phyloP scores from a whole-genome alignment of 2,888 invertebrate genomes.

The Drosophila rubida region DNA sequence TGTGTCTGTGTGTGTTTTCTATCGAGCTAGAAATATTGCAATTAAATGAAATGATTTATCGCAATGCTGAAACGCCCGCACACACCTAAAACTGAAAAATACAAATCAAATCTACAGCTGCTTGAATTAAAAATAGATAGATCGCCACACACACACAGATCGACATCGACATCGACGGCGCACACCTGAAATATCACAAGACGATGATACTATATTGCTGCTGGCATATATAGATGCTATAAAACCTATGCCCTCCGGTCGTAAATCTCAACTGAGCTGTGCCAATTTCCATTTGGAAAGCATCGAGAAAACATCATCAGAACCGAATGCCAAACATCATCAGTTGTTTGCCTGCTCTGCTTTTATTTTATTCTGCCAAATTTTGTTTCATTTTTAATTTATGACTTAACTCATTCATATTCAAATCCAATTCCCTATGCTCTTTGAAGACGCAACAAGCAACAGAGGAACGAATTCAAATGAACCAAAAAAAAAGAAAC shows the following conservation, averaged over 20 bases:
- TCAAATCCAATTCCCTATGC: constrained; percentile 45
- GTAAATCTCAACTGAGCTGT: constrained; percentile 58
- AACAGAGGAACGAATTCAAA: constrained; percentile 11
- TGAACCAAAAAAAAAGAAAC: constrained; percentile 45
- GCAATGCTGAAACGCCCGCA: constrained; percentile 53
- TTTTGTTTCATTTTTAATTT: constrained; percentile 59
- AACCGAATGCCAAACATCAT: constrained; percentile 27
- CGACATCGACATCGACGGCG: constrained; percentile 17
- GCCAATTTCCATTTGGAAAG: constrained; percentile 66
- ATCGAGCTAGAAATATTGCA: constrained; percentile 66
- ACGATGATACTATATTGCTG: constrained; percentile 3
- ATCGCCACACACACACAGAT: constrained; percentile 1
- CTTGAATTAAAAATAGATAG: constrained; percentile 48
- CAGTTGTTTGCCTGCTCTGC: constrained; percentile 41
- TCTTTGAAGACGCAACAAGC: constrained; percentile 9
- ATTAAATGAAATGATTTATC: constrained; percentile 74
- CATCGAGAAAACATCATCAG: constrained; percentile 43
- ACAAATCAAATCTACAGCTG: constrained; percentile 40
- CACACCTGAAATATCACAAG: constrained; percentile 66
- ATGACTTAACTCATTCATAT: constrained; percentile 55
- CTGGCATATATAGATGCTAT: constrained; percentile 12
- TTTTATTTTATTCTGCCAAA: constrained; percentile 35
- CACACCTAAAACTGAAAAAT: constrained; percentile 19
- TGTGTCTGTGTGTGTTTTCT: constrained; percentile 25
- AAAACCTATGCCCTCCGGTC: constrained; percentile 50